Base-by-base conservation (phyloP, 2,797 vertebrate genomes). In the Neoniphon sammara region DNA sequence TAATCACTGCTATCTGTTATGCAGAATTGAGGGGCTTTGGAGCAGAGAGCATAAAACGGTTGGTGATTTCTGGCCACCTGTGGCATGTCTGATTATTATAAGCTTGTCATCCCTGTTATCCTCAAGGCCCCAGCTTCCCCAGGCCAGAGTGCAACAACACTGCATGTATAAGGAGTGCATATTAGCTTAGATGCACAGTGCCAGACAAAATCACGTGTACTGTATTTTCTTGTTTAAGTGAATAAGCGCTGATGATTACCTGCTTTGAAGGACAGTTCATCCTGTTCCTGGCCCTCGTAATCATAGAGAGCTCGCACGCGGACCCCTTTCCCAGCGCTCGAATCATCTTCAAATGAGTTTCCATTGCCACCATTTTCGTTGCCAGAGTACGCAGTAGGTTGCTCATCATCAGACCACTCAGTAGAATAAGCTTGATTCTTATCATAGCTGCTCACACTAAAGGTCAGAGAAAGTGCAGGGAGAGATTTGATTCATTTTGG, bases 211-310 rank as follows among this genome's bases (percentile, higher is more conserved):
- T 30, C 17, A 30, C 10, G 14, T 30, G 5, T 55, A 20, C 7
- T 18, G 7, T 15, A 18, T 58, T 17, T 21, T 56, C 17, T 6
- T 31, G 25, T n/a, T 25, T 7, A 14, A 53, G 49, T n/a, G 39
- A 5, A 9, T 20, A 54, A 18, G 15, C 3, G 4, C 3, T 6
- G 53, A 63, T 52, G 50, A 34, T 73, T 85, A 98, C 97, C 98
- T 73, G 97, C 97, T 96, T 97, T 98, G 91, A 99, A 99, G 92
- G 94, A 94, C 83, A 99, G 95, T 81, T 99, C 97, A 2, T 99
- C 98, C 88, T 98, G 97, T 85, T 99, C 98, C 91, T 99, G 98
- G 81, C 98, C 97, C 0, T 99, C 97, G 0, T 99, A 99, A 91
- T 99, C 97, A 0, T 99, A 99, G 21, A 99, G 96, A 0, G 98